These are phyloP conservation scores for Anhinga anhinga DNA, from an alignment of 2,113 vertebrate genomes.

Conservation along the genomic window DNA sequence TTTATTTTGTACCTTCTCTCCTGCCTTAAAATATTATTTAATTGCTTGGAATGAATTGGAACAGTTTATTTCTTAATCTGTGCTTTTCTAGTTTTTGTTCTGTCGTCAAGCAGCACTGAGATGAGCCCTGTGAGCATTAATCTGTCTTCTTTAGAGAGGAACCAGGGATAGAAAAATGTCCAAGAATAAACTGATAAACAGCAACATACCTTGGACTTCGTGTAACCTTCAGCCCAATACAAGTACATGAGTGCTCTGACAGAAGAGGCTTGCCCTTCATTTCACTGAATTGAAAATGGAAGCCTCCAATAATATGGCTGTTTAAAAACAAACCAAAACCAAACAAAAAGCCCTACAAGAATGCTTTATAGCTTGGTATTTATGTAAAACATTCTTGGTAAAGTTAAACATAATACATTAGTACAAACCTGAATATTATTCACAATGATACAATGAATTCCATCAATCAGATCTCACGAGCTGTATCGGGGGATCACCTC, in stretches of 20 bases:
- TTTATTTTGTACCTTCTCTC: background rate
- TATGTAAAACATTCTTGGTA: constrained; percentile 73
- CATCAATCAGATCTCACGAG: background rate
- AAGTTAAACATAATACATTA: constrained; percentile 68
- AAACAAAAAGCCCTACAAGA: background rate
- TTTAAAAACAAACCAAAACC: background rate
- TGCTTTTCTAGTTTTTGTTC: background rate
- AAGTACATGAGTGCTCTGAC: background rate
- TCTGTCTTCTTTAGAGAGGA: background rate
- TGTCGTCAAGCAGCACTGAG: background rate
- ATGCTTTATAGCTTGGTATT: background rate
- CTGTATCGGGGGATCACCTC: background rate
- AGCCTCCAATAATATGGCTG: background rate
- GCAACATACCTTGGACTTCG: background rate
- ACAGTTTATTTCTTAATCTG: background rate
- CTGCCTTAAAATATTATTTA: background rate
- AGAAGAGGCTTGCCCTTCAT: background rate
- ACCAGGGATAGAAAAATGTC: background rate
- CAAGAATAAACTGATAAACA: background rate
- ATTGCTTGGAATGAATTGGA: background rate
- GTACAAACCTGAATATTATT: constrained; percentile 70
- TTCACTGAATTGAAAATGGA: background rate
- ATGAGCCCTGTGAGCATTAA: background rate
- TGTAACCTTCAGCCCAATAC: background rate
- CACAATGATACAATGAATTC: constrained; percentile 45